Evolutionary conservation across 2,888 invertebrate species (phyloP), one percentile per base, ranked within the genome.

Genomic region (Subacronicta megacephala): DNA sequence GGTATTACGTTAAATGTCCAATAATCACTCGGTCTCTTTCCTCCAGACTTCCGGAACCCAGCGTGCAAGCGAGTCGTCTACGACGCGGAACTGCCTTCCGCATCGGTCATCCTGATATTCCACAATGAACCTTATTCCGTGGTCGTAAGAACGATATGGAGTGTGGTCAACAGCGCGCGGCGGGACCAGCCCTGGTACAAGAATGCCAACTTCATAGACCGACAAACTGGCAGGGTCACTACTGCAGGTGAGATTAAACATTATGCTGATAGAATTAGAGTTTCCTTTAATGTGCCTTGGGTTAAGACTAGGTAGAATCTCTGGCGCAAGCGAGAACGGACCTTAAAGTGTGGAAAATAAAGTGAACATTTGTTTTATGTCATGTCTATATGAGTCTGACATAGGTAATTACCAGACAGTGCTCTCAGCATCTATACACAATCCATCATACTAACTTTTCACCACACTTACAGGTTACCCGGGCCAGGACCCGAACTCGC

Each of bases 81-180:
- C 74, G 94, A 94, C 42, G 95, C 95, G 4, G 95, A 95, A 53
- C 90, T 99, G 49, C 95, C 95, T 1, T 95, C 95, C 0, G 96
- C 97, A 2, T 97, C 97, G 61, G 96, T 98, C n/a, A 95, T 98
- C 61, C 95, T 98, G 35, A 97, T 98, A 66, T 99, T 98, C 93
- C 97, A 96, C 85, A 98, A 99, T 86, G 98, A 99, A 88, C 97
- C 98, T 0, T 98, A 97, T 94, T 97, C 98, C 42, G 96, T 98
- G 35, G 94, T 98, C 37, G 81, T 98, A 35, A 90, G 98, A 57
- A 98, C 98, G 0, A 95, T 98, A n/a, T 97, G 98, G 95, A 98
- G 97, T 83, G 98, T 98, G n/a, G 92, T 98, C 47, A 96, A 97
- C 96, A 89, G 96, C 96, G 77, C 97, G 95, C 31, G 90, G 1